Conservation (phyloP, 2,797 vertebrate genomes). For the Menidia menidia region DNA sequence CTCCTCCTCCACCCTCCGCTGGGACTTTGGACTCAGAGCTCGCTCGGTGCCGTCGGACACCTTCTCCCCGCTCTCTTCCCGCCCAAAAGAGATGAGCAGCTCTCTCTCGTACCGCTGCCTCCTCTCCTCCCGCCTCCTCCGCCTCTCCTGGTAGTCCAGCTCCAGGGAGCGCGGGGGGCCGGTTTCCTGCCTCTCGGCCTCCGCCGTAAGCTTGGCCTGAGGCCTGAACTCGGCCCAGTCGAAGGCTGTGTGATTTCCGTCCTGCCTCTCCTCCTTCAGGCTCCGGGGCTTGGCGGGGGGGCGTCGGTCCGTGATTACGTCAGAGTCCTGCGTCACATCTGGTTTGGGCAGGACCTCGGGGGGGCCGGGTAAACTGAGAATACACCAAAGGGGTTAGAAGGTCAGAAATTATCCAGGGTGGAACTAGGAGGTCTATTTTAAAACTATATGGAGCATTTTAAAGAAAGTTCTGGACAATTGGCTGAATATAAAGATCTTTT, state of each 20-base stretch:
- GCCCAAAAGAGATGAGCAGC: slow-evolving; percentile 61
- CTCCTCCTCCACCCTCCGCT: slow-evolving; percentile 60
- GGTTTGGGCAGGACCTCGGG: slow-evolving; percentile 63
- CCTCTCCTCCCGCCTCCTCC: slow-evolving; percentile 71
- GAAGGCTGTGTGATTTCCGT: slow-evolving; percentile 67
- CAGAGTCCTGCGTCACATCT: slow-evolving; percentile 76
- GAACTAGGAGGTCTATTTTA: no score
- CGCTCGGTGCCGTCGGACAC: neutral
- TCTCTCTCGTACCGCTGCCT: slow-evolving; percentile 73
- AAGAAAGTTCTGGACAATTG: no score
- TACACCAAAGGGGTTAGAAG: neutral
- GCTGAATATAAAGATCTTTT: no score
- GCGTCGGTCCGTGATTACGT: slow-evolving; percentile 28
- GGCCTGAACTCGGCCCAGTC: slow-evolving; percentile 74
- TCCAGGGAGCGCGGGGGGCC: slow-evolving; percentile 24
- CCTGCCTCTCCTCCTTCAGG: slow-evolving; percentile 45
- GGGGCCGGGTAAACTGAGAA: slow-evolving; percentile 60
- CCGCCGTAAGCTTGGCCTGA: neutral
- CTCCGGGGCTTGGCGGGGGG: slow-evolving; percentile 39
- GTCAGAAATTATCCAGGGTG: no score
- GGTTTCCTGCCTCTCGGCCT: neutral
- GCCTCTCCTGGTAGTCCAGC: slow-evolving; percentile 57
- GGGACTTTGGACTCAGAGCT: slow-evolving; percentile 34
- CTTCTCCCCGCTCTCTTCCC: slow-evolving; percentile 1
- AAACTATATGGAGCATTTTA: no score